Percentiles rank a stretch among this genome's conserved stretches.
These are phyloP conservation scores for Zaprionus taronus DNA, from an alignment of 1,140 invertebrate species.

Conservation along the genomic window DNA sequence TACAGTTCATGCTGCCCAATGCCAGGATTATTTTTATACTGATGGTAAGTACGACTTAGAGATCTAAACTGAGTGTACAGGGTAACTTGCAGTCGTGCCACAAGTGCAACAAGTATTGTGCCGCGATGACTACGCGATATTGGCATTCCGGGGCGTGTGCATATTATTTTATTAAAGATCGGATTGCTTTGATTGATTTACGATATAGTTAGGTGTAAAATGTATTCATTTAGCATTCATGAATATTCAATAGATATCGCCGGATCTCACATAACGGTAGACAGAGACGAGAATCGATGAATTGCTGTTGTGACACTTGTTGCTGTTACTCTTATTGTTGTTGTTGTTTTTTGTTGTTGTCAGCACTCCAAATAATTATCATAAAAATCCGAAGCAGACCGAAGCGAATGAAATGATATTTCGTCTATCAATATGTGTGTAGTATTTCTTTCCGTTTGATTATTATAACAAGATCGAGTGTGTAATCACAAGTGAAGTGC, in stretches of 20 bases:
- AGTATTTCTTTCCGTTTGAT: constrained; percentile 55
- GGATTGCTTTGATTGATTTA: constrained; percentile 48
- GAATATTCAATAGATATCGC: not conserved
- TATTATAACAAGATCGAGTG: constrained; percentile 62
- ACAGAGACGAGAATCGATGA: not conserved
- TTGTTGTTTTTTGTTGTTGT: constrained; percentile 49
- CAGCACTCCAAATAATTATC: constrained; percentile 73
- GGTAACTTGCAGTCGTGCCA: constrained; percentile 1
- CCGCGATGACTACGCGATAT: constrained; percentile 13
- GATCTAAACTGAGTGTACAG: not conserved
- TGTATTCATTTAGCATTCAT: constrained; percentile 13
- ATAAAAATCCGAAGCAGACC: constrained; percentile 36
- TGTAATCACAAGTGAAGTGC: constrained; percentile 61
- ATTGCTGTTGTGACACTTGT: not conserved
- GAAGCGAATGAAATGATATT: constrained; percentile 13
- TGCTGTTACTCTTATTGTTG: constrained; percentile 6
- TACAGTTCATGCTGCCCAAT: constrained; percentile 82
- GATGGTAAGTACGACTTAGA: constrained; percentile 63
- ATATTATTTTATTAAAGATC: constrained; percentile 45
- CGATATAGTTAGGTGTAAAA: constrained; percentile 30
- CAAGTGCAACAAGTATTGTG: not conserved
- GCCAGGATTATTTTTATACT: constrained; percentile 80
- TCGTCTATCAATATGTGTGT: constrained; percentile 38
- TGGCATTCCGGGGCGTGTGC: constrained; percentile 37
- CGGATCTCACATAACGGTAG: not conserved